Evolutionary conservation across 2,797 vertebrate species (phyloP), one percentile per base, ranked within the genome.

Genomic region (Iguana delicatissima): DNA sequence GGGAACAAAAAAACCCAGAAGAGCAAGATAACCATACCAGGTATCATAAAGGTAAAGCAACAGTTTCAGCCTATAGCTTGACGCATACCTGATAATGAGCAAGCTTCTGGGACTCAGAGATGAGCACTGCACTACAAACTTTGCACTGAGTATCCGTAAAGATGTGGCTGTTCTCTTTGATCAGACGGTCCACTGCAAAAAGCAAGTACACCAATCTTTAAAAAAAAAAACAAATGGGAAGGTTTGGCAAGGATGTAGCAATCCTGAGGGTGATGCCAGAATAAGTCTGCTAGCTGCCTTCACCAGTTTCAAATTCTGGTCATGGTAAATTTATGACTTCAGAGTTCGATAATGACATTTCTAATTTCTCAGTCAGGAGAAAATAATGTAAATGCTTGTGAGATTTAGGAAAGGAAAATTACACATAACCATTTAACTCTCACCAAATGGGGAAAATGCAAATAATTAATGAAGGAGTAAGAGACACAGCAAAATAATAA

Each of bases 31-130:
- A 88, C 6, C 1, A 64, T 20, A 42, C 22, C 46, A 46, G 24
- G 26, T 52, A 59, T 13, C 13, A 46, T 84, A 42, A 13, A 67
- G 0, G 3, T 55, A 64, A 13, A 80, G 22, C n/a, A 81, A 35
- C 55, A 52, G 73, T 74, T 86, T 90, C 85, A 73, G 50, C 55
- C 13, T 84, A 18, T 14, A 83, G 69, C 35, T 67, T 91, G 57
- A 82, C 42, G 52, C 22, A 26, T 96, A 99, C 98, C 98, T 99
- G 98, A 95, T 99, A 99, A 96, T 99, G 98, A 93, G 98, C 98
- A 94, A 99, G 98, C 97, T 98, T 99, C 96, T 99, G 98, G 89
- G 98, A 99, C 92, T 99, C 98, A 0, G 98, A 99, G 95, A 98
- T 99, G 84, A 99, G 98, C 94, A 98, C 97, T 91, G 98, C 98